Evolutionary conservation across 2,797 vertebrate genomes (phyloP).

Genomic region (Tapera naevia): DNA sequence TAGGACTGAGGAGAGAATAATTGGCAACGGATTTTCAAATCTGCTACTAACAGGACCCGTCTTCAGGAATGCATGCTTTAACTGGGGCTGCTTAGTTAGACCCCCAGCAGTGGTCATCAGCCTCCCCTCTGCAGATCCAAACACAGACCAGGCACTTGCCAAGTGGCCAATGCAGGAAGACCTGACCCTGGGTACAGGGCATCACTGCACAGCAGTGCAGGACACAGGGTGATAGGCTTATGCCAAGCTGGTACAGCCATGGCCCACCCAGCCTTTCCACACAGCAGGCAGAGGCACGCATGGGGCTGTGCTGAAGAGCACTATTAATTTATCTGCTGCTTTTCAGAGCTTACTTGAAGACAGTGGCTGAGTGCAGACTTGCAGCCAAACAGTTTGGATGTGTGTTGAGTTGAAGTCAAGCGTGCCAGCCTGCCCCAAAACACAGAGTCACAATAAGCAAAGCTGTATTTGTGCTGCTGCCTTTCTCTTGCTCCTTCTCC

Average conservation of each 20-base stretch:
- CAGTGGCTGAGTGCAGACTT: background rate
- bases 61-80: background rate
- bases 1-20: background rate
- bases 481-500: background rate
- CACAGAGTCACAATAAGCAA: background rate
- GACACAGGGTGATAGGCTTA: accelerated
- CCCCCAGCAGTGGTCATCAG: background rate
- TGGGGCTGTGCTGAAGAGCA: background rate
- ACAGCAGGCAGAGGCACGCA: accelerated
- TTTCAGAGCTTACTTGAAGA: background rate
- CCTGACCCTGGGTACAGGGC: background rate
- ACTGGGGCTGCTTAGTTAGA: background rate
- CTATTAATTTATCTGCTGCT: background rate
- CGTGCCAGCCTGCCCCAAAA: background rate
- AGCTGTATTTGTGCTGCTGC: background rate
- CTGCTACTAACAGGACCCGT: background rate
- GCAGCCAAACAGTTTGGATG: background rate
- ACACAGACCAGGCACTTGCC: accelerated
- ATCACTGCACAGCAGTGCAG: background rate
- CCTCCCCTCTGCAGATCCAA: background rate
- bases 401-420: background rate
- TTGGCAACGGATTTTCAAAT: background rate
- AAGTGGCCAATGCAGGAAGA: background rate
- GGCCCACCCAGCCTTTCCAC: background rate
- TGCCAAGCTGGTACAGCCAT: background rate